Evolutionary conservation across 1,140 invertebrate genomes (phyloP).

Genomic region (Papilio glaucus): DNA sequence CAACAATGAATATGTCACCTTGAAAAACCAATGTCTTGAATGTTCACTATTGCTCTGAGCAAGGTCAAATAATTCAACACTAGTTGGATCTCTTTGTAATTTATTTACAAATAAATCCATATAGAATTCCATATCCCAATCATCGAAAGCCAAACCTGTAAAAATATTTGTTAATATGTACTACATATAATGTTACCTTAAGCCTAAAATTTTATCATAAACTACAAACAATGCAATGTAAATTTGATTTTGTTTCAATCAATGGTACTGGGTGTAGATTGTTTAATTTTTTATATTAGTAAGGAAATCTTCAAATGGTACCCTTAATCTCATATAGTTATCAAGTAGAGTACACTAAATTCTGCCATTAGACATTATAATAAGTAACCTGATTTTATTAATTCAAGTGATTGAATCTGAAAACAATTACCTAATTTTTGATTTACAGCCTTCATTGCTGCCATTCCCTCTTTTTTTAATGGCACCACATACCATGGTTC

Average conservation of each 20-base stretch:
- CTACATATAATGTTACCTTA: not conserved
- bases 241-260: too few species aligned
- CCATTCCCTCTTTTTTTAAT: slow-evolving; percentile 89
- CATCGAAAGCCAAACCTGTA: slow-evolving; percentile 92
- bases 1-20: slow-evolving; percentile 64
- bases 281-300: too few species aligned
- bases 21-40: slow-evolving; percentile 96
- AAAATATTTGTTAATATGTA: not conserved
- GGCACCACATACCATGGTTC: slow-evolving; percentile 93
- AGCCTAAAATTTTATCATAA: too few species aligned
- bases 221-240: too few species aligned
- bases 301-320: too few species aligned
- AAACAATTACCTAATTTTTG: slow-evolving; percentile 88
- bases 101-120: slow-evolving; percentile 91
- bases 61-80: slow-evolving; percentile 98
- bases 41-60: slow-evolving; percentile 99
- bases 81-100: slow-evolving; percentile 96
- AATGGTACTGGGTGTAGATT: too few species aligned
- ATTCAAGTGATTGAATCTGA: not conserved
- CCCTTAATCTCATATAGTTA: not conserved
- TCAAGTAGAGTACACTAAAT: not conserved
- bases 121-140: slow-evolving; percentile 95
- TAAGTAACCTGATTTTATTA: too few species aligned
- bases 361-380: too few species aligned
- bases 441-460: slow-evolving; percentile 93